Evolutionary conservation across 2,113 vertebrate genomes (phyloP).

Genomic region (Oreochromis aureus): DNA sequence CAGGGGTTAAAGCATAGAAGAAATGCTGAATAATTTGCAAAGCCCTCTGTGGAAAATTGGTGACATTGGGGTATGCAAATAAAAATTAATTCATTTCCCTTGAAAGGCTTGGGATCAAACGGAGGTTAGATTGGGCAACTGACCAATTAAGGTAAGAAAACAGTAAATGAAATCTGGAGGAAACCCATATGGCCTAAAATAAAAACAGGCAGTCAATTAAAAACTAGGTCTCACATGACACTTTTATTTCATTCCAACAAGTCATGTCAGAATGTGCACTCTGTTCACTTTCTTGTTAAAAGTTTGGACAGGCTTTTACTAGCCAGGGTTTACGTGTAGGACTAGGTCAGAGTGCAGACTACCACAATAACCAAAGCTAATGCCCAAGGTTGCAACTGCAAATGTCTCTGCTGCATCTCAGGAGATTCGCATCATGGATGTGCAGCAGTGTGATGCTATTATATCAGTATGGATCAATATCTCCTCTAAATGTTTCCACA

Average conservation of each 20-base stretch:
- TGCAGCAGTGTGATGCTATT: neutral
- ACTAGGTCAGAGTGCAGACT: neutral
- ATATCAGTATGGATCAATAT: neutral
- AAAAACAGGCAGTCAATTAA: neutral
- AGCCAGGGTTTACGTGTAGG: neutral
- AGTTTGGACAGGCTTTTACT: neutral
- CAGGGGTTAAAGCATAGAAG: neutral
- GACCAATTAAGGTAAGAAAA: neutral
- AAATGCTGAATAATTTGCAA: neutral
- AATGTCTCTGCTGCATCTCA: neutral
- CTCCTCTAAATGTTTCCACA: neutral
- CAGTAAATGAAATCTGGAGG: neutral
- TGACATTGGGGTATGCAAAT: neutral
- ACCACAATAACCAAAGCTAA: neutral
- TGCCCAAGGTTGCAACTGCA: neutral
- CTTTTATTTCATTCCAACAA: neutral
- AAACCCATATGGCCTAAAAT: neutral
- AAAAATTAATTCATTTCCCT: neutral
- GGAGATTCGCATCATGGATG: neutral
- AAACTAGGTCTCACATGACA: neutral
- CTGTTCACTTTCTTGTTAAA: neutral
- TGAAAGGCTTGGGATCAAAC: neutral
- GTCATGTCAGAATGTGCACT: neutral
- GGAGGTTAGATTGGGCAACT: neutral
- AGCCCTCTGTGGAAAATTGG: neutral